These are phyloP conservation scores for Aphrophora alni DNA, from an alignment of 2,888 invertebrate genomes.

Conservation along the genomic window DNA sequence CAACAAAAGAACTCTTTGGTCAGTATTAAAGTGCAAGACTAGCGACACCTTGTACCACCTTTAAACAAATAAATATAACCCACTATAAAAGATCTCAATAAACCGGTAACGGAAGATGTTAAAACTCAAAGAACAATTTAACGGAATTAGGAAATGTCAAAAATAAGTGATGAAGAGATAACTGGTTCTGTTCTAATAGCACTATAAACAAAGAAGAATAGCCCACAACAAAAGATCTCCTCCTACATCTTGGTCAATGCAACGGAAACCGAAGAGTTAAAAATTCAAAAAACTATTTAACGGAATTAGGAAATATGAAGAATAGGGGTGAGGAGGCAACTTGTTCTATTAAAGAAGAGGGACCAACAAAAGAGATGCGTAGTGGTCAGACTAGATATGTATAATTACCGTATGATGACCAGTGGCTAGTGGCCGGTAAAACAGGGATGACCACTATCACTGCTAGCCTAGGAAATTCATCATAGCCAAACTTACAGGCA, in stretches of 20 bases:
- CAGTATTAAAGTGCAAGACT: too few relatives aligned
- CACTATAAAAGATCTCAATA: too few relatives aligned
- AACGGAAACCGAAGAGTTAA: constrained; percentile 2
- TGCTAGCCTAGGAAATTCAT: background rate
- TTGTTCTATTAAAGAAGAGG: background rate
- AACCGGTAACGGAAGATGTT: background rate
- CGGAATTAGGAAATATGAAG: constrained; percentile 36
- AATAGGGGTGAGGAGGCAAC: background rate
- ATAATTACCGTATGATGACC: background rate
- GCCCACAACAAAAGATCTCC: background rate
- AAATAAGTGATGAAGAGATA: too few relatives aligned
- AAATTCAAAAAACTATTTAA: constrained; percentile 25
- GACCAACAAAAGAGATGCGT: background rate
- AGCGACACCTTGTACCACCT: too few relatives aligned
- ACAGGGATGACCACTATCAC: background rate
- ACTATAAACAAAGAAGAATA: too few relatives aligned
- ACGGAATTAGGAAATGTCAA: constrained; percentile 34
- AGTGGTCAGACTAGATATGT: constrained; percentile 6
- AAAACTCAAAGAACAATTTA: constrained; percentile 22
- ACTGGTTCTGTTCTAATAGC: too few relatives aligned
- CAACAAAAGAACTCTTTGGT: too few relatives aligned
- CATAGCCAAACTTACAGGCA: background rate
- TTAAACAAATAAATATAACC: too few relatives aligned
- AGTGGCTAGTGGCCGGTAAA: background rate
- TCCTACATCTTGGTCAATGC: too few relatives aligned